Percentiles rank a stretch among this genome's conserved stretches.
Conservation (phyloP, 2,797 vertebrate genomes). For the Muscicapa comitata region DNA sequence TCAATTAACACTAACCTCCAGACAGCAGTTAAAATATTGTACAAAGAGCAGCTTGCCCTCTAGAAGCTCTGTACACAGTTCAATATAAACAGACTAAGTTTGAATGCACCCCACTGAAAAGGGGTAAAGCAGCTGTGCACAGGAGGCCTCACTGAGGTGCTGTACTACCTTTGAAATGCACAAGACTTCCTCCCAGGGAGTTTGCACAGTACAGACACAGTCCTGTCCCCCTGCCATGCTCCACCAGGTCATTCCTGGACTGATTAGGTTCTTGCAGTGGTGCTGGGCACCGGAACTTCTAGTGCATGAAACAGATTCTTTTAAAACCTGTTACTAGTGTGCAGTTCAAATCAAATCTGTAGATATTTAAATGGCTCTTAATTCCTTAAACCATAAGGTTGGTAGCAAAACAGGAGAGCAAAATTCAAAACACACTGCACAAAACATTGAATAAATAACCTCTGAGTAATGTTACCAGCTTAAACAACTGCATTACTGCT, state of each 20-base stretch:
- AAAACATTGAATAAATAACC: constrained; percentile 57
- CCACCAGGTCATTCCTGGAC: neutral
- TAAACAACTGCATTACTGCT: constrained; percentile 1
- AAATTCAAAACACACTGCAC: constrained; percentile 61
- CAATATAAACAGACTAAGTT: constrained; percentile 53
- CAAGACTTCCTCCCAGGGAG: constrained; percentile 32
- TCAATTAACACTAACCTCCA: constrained; percentile 75
- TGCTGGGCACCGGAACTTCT: constrained; percentile 48
- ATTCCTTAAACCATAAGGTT: constrained; percentile 53
- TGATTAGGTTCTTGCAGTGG: constrained; percentile 1
- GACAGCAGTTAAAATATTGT: constrained; percentile 74
- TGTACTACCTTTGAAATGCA: constrained; percentile 59
- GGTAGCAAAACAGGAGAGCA: constrained; percentile 59
- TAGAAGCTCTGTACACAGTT: constrained; percentile 57
- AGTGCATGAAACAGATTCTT: constrained; percentile 54
- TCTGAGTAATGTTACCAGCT: constrained; percentile 47
- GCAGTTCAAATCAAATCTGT: constrained; percentile 46
- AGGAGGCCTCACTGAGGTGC: constrained; percentile 63
- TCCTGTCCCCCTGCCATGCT: neutral
- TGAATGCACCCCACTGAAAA: constrained; percentile 72
- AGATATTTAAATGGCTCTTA: constrained; percentile 65
- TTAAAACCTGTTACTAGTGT: constrained; percentile 43
- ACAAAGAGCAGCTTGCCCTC: constrained; percentile 65
- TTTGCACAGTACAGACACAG: constrained; percentile 30
- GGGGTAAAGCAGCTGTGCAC: constrained; percentile 74